Percentiles rank a stretch among this genome's conserved stretches.
Evolutionary conservation across 2,888 invertebrate species (phyloP).

Genomic region (Metacarcinus magister): DNA sequence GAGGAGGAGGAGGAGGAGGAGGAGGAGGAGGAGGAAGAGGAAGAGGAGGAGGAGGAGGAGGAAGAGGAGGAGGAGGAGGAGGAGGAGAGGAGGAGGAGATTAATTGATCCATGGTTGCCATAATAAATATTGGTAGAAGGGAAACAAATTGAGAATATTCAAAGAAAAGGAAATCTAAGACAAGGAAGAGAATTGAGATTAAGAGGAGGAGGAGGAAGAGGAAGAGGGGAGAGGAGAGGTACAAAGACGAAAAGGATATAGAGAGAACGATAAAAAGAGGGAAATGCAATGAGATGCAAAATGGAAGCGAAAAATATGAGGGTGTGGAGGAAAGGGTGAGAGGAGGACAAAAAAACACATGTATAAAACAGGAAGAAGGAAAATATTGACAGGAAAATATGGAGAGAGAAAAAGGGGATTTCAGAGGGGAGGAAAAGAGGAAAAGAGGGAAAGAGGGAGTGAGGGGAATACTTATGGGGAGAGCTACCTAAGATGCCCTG

Average conservation of each 20-base stretch:
- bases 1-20: neutral
- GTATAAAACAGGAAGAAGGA: neutral
- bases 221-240: neutral
- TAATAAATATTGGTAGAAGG: neutral
- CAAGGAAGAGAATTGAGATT: neutral
- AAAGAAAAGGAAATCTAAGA: neutral
- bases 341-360: neutral
- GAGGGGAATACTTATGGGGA: neutral
- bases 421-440: neutral
- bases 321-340: neutral
- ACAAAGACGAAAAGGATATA: neutral
- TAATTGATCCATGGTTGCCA: neutral
- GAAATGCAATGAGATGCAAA: constrained; percentile 8
- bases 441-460: neutral
- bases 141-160: constrained; percentile 2
- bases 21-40: neutral
- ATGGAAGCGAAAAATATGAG: neutral
- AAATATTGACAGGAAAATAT: neutral
- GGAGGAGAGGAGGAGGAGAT: neutral
- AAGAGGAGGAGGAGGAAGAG: neutral
- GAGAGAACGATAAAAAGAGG: neutral
- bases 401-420: neutral
- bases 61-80: neutral
- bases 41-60: neutral
- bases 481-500: neutral